These are phyloP conservation scores for Perca fluviatilis DNA, from an alignment of 2,113 vertebrate species.

Conservation along the genomic window DNA sequence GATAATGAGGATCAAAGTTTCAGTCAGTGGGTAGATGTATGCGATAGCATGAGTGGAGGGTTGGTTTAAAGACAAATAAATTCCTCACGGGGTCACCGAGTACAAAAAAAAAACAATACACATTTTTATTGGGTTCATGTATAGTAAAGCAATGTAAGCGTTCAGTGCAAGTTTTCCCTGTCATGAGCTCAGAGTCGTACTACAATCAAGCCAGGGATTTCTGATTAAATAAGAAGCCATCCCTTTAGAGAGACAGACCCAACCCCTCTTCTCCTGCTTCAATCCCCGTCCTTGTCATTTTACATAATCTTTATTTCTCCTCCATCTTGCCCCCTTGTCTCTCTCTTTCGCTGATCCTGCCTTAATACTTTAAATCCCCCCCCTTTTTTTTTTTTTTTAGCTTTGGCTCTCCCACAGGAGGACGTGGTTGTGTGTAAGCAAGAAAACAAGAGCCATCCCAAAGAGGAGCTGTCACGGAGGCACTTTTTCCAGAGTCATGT, in stretches of 20 bases:
- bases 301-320: conserved; percentile 48
- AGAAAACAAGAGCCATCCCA: conserved; percentile 58
- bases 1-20: conserved; percentile 40
- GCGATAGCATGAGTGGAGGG: conserved; percentile 21
- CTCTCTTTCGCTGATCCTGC: conserved; percentile 28
- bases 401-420: conserved; percentile 19
- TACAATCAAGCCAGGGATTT: conserved; percentile 43
- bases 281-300: conserved; percentile 27
- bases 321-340: conserved; percentile 27
- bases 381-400: conserved; percentile 54
- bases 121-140: conserved; percentile 71
- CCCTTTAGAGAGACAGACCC: conserved; percentile 28
- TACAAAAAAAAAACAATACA: conserved; percentile 67
- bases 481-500: conserved; percentile 47
- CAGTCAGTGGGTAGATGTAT: conserved; percentile 29
- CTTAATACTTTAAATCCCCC: conserved; percentile 57
- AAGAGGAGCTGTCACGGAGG: conserved; percentile 46
- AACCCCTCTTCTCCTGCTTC: conserved; percentile 11
- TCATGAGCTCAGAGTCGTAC: conserved; percentile 31
- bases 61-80: conserved; percentile 46
- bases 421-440: conserved; percentile 39
- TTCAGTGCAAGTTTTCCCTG: conserved; percentile 70
- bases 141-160: conserved; percentile 49
- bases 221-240: conserved; percentile 46
- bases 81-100: conserved; percentile 30